A percentile compares a stretch with the other conserved stretches of the same genome.
These are phyloP conservation scores for Agriopis marginaria DNA, from an alignment of 2,888 invertebrate species.

Conservation along the genomic window DNA sequence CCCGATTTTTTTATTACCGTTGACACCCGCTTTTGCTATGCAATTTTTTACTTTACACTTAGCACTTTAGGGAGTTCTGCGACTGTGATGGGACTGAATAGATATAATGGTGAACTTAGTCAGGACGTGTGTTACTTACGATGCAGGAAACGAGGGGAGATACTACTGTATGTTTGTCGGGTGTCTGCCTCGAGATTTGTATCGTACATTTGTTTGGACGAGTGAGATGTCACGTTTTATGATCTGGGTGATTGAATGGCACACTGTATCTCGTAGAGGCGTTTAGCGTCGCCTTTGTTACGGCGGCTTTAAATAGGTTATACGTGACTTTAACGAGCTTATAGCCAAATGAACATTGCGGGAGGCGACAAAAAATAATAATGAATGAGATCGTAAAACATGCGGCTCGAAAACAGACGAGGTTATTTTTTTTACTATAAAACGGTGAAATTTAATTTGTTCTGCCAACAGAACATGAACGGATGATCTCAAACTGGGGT, in stretches of 20 bases:
- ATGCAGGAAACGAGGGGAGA: constrained; percentile 82
- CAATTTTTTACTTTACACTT: constrained; percentile 64
- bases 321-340: constrained; percentile 29
- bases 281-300: constrained; percentile 47
- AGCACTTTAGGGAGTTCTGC: constrained; percentile 41
- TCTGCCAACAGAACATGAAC: constrained; percentile 27
- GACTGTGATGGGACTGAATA: constrained; percentile 45
- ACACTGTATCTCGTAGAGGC: constrained; percentile 44
- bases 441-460: constrained; percentile 21
- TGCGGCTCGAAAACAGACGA: constrained; percentile 16
- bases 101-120: constrained; percentile 62
- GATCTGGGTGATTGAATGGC: constrained; percentile 64
- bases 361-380: constrained; percentile 29
- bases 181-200: constrained; percentile 74
- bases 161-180: constrained; percentile 67
- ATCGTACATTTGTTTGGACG: constrained; percentile 68
- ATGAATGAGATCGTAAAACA: constrained; percentile 31
- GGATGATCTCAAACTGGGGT: constrained; percentile 39
- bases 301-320: constrained; percentile 41
- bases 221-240: constrained; percentile 66
- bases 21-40: constrained; percentile 44
- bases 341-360: constrained; percentile 18
- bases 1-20: constrained; percentile 55
- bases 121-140: constrained; percentile 74
- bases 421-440: constrained; percentile 26